Evolutionary conservation across 2,797 vertebrate genomes (phyloP).

Genomic region (Anolis apletophallus): DNA sequence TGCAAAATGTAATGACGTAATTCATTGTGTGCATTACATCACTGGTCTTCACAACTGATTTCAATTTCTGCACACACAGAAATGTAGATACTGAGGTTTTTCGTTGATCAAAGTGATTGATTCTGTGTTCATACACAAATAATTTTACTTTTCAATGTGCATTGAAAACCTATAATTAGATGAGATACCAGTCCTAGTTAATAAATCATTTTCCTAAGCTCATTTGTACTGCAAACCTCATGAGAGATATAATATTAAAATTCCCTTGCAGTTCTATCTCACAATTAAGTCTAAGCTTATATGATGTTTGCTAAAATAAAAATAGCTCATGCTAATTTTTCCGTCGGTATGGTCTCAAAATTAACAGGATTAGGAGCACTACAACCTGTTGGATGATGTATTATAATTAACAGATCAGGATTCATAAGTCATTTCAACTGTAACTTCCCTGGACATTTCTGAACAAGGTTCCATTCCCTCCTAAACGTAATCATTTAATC

Average conservation of each 20-base stretch:
- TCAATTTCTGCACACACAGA: neutral
- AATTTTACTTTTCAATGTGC: conserved; percentile 46
- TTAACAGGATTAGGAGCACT: conserved; percentile 19
- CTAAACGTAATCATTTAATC: neutral
- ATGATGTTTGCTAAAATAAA: conserved; percentile 41
- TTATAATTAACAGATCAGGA: neutral
- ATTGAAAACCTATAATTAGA: conserved; percentile 46
- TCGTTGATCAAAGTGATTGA: conserved; percentile 29
- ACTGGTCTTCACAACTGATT: neutral
- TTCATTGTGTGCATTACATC: neutral
- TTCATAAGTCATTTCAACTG: neutral
- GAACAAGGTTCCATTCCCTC: neutral
- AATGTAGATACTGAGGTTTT: neutral
- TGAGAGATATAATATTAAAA: conserved; percentile 28
- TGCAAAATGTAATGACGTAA: neutral
- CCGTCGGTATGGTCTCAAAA: conserved; percentile 29
- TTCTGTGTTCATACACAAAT: conserved; percentile 54
- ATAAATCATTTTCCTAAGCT: conserved; percentile 55
- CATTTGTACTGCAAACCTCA: conserved; percentile 53
- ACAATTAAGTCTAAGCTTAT: conserved; percentile 18
- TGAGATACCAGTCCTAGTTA: conserved; percentile 53
- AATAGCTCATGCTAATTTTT: conserved; percentile 7
- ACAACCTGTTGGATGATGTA: neutral
- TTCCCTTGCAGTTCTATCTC: conserved; percentile 34
- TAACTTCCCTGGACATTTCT: neutral